Conservation (phyloP, 1,140 invertebrate genomes). For the Drosophila ananassae region DNA sequence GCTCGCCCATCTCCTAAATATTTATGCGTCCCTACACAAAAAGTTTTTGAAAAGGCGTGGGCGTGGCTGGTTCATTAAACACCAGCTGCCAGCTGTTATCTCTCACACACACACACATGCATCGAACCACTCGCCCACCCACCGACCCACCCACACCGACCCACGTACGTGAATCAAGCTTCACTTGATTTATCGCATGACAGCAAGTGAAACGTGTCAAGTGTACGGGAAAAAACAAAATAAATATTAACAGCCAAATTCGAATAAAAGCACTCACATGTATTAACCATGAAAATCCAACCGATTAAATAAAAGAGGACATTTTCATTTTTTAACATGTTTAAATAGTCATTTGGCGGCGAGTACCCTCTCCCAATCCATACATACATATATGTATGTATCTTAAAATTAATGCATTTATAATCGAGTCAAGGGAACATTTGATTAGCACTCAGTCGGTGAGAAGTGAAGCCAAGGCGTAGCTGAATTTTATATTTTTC, state of each 20-base stretch:
- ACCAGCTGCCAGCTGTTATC: conserved; percentile 76
- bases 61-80: conserved; percentile 77
- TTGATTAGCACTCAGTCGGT: conserved; percentile 75
- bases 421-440: conserved; percentile 68
- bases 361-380: neutral
- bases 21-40: conserved; percentile 58
- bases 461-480: conserved; percentile 18
- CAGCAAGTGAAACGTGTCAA: conserved; percentile 71
- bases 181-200: conserved; percentile 71
- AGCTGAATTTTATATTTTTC: conserved; percentile 5
- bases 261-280: conserved; percentile 46
- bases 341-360: conserved; percentile 40
- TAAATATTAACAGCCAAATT: conserved; percentile 70
- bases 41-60: conserved; percentile 64
- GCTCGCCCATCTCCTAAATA: conserved; percentile 1
- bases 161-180: conserved; percentile 1
- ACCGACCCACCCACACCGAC: neutral
- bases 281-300: conserved; percentile 26
- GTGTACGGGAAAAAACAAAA: conserved; percentile 63
- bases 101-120: conserved; percentile 25
- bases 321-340: conserved; percentile 34
- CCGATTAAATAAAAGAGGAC: conserved; percentile 28
- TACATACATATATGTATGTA: neutral
- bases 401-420: conserved; percentile 64
- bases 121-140: neutral